Evolutionary conservation across 2,888 invertebrate species (phyloP).

Genomic region (Muschampia plurimacula): DNA sequence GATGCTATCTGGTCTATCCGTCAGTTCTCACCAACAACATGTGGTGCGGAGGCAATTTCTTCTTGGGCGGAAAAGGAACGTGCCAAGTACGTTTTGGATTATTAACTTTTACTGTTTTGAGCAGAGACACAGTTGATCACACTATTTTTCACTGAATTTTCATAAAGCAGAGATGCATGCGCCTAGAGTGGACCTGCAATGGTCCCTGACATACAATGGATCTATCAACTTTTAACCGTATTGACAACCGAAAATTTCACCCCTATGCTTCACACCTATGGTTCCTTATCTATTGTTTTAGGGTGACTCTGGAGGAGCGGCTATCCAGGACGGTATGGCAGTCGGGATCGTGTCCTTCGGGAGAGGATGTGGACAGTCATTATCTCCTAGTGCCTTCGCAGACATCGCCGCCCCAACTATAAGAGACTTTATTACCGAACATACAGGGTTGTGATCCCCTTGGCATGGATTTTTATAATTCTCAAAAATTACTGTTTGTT

Average conservation of each 20-base stretch:
- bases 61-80: conserved; percentile 70
- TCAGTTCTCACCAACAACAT: conserved; percentile 65
- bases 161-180: too few relatives aligned
- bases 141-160: too few relatives aligned
- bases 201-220: too few relatives aligned
- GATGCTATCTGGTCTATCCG: conserved; percentile 59
- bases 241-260: too few relatives aligned
- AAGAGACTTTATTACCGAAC: conserved; percentile 58
- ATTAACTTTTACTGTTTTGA: neutral
- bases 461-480: neutral
- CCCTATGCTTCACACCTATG: too few relatives aligned
- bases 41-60: conserved; percentile 75
- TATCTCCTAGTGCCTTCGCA: conserved; percentile 64
- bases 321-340: conserved; percentile 60
- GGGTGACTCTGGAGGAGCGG: conserved; percentile 69
- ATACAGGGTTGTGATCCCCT: conserved; percentile 53
- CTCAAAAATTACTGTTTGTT: neutral
- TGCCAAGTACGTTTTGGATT: conserved; percentile 65
- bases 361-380: conserved; percentile 60
- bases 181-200: too few relatives aligned
- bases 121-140: neutral
- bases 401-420: conserved; percentile 58
- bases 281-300: too few relatives aligned
- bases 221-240: too few relatives aligned
- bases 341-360: conserved; percentile 67